These are phyloP conservation scores for Parambassis ranga DNA, from an alignment of 2,797 vertebrate species.

Conservation along the genomic window DNA sequence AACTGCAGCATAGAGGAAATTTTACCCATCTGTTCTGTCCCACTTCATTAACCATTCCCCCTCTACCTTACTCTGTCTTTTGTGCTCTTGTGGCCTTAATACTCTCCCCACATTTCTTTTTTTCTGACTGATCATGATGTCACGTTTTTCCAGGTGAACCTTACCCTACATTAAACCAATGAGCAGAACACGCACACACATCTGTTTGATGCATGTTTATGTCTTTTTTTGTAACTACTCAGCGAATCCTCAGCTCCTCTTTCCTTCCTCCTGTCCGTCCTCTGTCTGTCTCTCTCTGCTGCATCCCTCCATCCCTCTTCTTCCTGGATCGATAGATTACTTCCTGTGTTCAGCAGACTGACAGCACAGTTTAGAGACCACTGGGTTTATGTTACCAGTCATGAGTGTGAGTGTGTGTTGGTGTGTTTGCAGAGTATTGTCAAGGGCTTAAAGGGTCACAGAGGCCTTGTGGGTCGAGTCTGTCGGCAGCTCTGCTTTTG, in stretches of 20 bases:
- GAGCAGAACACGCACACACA: background rate
- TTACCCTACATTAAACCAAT: background rate
- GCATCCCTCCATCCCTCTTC: slow-evolving; percentile 36
- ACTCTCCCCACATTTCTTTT: too few relatives aligned
- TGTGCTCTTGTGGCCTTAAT: too few relatives aligned
- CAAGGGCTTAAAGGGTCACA: slow-evolving; percentile 40
- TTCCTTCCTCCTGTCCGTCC: slow-evolving; percentile 11
- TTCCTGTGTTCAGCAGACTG: slow-evolving; percentile 77
- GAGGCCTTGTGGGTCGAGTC: slow-evolving; percentile 45
- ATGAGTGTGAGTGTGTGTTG: slow-evolving; percentile 14
- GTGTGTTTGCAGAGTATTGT: slow-evolving; percentile 13
- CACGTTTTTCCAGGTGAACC: background rate
- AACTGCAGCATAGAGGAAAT: slow-evolving; percentile 62
- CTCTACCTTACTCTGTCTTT: background rate
- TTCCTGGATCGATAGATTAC: slow-evolving; percentile 78
- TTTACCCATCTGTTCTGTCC: slow-evolving; percentile 31
- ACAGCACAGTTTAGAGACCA: slow-evolving; percentile 74
- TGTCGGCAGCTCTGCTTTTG: slow-evolving; percentile 18
- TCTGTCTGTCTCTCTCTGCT: slow-evolving; percentile 17
- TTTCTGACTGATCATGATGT: too few relatives aligned
- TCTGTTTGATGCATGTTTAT: background rate
- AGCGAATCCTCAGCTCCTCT: slow-evolving; percentile 9
- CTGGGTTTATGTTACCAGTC: slow-evolving; percentile 65
- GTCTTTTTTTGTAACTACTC: slow-evolving; percentile 8
- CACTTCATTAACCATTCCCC: background rate